These are phyloP conservation scores for Caranx melampygus DNA, from an alignment of 2,113 vertebrate species.

Conservation along the genomic window DNA sequence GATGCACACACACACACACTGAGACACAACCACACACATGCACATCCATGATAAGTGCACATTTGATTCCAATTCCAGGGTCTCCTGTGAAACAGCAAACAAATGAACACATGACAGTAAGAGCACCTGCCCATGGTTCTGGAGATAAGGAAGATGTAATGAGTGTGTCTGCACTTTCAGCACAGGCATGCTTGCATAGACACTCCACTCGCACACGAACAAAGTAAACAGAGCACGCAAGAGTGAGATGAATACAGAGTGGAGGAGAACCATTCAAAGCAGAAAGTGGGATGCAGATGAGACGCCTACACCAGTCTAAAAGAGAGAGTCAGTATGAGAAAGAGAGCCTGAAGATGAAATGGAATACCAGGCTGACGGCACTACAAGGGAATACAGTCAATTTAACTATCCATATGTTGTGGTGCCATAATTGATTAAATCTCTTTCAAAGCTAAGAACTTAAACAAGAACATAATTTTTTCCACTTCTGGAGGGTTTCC, in stretches of 20 bases:
- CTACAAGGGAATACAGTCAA: constrained; percentile 63
- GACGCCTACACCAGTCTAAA: constrained; percentile 68
- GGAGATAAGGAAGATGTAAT: constrained; percentile 74
- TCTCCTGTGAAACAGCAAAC: constrained; percentile 48
- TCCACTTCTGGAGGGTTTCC: not conserved
- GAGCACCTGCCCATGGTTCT: constrained; percentile 62
- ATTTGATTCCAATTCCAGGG: constrained; percentile 46
- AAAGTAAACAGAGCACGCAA: constrained; percentile 62
- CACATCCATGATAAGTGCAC: constrained; percentile 13
- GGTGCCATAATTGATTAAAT: constrained; percentile 50
- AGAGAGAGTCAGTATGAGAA: constrained; percentile 24
- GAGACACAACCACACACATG: not conserved
- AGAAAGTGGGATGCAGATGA: constrained; percentile 76
- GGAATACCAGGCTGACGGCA: constrained; percentile 8
- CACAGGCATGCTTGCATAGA: constrained; percentile 48
- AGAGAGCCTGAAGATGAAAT: constrained; percentile 43
- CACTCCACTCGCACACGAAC: constrained; percentile 29
- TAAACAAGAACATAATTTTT: not conserved
- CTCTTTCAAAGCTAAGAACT: not conserved
- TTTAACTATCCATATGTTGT: constrained; percentile 44
- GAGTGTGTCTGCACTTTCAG: constrained; percentile 64
- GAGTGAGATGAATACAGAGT: constrained; percentile 74
- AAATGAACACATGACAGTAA: constrained; percentile 61
- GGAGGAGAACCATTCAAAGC: constrained; percentile 70
- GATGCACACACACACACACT: constrained; percentile 1